Conservation (phyloP, 2,113 vertebrate genomes). For the Bufo bufo region DNA sequence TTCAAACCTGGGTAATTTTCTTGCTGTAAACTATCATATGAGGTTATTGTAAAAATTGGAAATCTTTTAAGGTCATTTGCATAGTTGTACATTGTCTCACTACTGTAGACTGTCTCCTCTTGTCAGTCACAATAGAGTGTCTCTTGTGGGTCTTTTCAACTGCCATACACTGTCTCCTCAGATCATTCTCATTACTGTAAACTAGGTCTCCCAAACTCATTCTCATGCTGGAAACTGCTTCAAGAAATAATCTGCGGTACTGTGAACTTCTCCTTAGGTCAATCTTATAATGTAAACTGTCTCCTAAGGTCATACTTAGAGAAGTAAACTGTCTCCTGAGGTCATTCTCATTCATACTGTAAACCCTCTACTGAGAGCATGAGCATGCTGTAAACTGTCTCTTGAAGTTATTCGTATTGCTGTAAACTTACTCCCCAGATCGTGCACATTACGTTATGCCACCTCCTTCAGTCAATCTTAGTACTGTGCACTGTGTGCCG, state of each 20-base stretch:
- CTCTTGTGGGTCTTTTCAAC: too few species aligned
- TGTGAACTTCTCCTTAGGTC: too few species aligned
- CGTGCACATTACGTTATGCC: not conserved
- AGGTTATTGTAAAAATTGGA: too few species aligned
- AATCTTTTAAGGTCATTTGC: too few species aligned
- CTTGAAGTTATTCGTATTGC: not conserved
- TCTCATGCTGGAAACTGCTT: too few species aligned
- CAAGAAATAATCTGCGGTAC: too few species aligned
- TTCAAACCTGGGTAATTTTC: not conserved
- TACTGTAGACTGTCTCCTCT: not conserved
- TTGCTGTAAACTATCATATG: not conserved
- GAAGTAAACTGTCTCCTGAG: not conserved
- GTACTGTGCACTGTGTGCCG: not conserved
- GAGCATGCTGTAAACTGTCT: not conserved
- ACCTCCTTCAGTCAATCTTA: not conserved
- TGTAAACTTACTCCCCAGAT: not conserved
- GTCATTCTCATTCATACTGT: not conserved
- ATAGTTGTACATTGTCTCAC: too few species aligned
- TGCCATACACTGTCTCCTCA: not conserved
- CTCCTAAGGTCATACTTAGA: too few species aligned
- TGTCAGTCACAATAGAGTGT: too few species aligned
- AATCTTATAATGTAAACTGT: too few species aligned
- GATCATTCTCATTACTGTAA: not conserved
- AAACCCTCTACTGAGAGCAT: too few species aligned
- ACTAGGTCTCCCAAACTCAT: too few species aligned